A percentile compares a stretch with the other conserved stretches of the same genome.
Conservation (phyloP, 2,888 invertebrate species). For the Leucoptera coffeella region DNA sequence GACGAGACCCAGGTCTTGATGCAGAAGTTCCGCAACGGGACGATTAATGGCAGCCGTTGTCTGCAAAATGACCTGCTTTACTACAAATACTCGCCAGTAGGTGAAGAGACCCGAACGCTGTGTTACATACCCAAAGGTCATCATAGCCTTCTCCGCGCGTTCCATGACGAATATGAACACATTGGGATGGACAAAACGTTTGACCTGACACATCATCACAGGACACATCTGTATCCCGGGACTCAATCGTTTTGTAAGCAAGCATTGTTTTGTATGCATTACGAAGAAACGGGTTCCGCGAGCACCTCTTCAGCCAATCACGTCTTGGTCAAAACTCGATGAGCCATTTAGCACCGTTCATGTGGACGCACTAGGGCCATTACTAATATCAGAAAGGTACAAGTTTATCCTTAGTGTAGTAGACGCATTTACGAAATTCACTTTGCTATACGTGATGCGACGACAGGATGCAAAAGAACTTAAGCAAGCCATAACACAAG, state of each 20-base stretch:
- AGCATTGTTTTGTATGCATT: conserved; percentile 3
- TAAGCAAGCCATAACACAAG: not conserved
- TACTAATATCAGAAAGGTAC: conserved; percentile 2
- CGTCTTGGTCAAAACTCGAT: conserved; percentile 4
- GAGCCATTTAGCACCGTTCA: conserved; percentile 4
- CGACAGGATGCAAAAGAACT: conserved; percentile 4
- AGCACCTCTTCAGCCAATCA: conserved; percentile 2
- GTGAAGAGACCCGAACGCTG: conserved; percentile 1
- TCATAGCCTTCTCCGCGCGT: conserved; percentile 2
- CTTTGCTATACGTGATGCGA: conserved; percentile 1
- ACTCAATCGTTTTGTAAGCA: conserved; percentile 1
- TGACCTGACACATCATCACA: conserved; percentile 1
- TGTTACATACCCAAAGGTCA: conserved; percentile 3
- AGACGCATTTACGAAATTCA: conserved; percentile 4
- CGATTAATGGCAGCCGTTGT: conserved; percentile 1
- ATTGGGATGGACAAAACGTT: too few species aligned
- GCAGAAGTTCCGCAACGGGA: conserved; percentile 2
- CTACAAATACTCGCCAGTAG: conserved; percentile 2
- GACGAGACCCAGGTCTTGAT: conserved; percentile 3
- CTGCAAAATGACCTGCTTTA: conserved; percentile 3
- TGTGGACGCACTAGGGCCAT: too few species aligned
- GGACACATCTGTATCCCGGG: conserved; percentile 3
- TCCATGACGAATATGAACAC: conserved; percentile 4
- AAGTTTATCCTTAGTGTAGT: conserved; percentile 4
- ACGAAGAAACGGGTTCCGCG: conserved; percentile 1